These are phyloP conservation scores for Edolisoma coerulescens DNA, from an alignment of 2,113 vertebrate genomes.

Conservation along the genomic window DNA sequence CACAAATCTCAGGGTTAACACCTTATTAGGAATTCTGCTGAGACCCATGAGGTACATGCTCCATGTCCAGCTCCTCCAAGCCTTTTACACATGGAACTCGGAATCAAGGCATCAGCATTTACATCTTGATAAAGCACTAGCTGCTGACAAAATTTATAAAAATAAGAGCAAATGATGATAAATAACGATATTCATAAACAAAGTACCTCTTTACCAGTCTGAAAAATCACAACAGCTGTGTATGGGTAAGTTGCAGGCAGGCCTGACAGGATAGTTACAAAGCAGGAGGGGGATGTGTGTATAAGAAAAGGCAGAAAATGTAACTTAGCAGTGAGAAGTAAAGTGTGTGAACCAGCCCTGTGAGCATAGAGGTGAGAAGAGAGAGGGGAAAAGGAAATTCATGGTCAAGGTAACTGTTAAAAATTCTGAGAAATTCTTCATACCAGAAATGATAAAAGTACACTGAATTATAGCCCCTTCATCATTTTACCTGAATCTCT, in stretches of 20 bases:
- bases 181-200: background rate
- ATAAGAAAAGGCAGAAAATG: background rate
- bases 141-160: background rate
- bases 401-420: background rate
- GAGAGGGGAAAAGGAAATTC: background rate
- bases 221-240: background rate
- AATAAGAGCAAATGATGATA: background rate
- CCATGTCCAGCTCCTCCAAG: background rate
- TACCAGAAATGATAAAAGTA: background rate
- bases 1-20: background rate
- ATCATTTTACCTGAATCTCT: background rate
- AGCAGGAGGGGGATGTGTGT: fast-evolving
- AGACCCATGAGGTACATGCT: fast-evolving
- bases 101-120: background rate
- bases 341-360: background rate
- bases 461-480: background rate
- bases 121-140: background rate
- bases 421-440: background rate
- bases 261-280: background rate
- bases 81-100: background rate
- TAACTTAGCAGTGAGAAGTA: background rate
- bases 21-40: background rate
- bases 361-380: fast-evolving
- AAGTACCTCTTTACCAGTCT: background rate
- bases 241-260: background rate